phyloP scores from a whole-genome alignment of 1,140 invertebrate genomes.

The Eriosoma lanigerum region DNA sequence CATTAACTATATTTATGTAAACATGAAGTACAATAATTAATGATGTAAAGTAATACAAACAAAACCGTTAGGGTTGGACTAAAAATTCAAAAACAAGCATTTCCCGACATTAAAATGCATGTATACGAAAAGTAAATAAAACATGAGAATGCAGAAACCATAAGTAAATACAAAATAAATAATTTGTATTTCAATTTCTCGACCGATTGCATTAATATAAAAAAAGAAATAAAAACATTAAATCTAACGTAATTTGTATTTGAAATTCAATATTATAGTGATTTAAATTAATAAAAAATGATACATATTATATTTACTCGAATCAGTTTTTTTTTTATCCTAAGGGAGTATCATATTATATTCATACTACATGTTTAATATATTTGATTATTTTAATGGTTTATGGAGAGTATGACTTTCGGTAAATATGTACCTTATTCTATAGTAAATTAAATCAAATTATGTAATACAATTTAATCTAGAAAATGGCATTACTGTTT shows the following conservation, averaged over 20 bases:
- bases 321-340: background rate
- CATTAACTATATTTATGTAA: slow-evolving; percentile 2
- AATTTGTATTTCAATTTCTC: background rate
- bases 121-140: background rate
- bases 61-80: background rate
- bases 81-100: background rate
- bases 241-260: background rate
- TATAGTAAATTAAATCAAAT: background rate
- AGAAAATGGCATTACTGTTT: background rate
- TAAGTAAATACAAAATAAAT: slow-evolving; percentile 3
- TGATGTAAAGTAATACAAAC: slow-evolving; percentile 16
- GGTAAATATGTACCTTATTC: background rate
- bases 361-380: too few species aligned
- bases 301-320: background rate
- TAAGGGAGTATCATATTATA: background rate
- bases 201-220: background rate
- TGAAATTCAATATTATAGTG: background rate
- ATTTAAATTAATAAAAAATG: background rate
- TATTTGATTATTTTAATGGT: background rate
- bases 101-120: background rate
- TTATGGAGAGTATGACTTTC: background rate
- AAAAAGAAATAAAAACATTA: background rate
- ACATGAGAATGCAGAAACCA: background rate
- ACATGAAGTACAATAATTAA: background rate
- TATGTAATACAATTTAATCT: background rate